Percentiles rank a stretch among this genome's conserved stretches.
phyloP scores from a whole-genome alignment of 2,888 invertebrate species.

The Electrophaes corylata region DNA sequence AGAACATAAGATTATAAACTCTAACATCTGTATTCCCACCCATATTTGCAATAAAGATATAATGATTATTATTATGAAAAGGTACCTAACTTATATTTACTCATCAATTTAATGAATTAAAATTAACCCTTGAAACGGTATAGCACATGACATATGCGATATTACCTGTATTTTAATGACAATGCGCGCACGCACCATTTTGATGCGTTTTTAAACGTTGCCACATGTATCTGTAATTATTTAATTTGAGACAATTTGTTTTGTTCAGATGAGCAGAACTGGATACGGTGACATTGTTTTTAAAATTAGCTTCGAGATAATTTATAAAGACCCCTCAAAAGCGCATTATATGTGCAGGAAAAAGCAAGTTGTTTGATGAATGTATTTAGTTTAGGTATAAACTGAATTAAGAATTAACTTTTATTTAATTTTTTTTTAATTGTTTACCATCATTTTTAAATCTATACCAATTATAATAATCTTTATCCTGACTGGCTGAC shows the following conservation, averaged over 20 bases:
- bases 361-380: too few species aligned
- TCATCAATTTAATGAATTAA: conserved; percentile 3
- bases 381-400: too few species aligned
- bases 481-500: too few species aligned
- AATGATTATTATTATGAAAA: too few species aligned
- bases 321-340: conserved; percentile 13
- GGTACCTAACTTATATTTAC: too few species aligned
- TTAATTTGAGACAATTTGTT: conserved; percentile 32
- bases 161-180: conserved; percentile 45
- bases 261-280: conserved; percentile 35
- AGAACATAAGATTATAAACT: too few species aligned
- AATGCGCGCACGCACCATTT: conserved; percentile 39
- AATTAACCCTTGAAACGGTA: conserved; percentile 35
- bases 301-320: conserved; percentile 19
- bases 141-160: conserved; percentile 51
- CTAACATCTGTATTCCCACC: too few species aligned
- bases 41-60: too few species aligned
- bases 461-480: too few species aligned
- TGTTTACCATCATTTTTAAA: too few species aligned
- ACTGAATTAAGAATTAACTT: too few species aligned
- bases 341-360: background rate
- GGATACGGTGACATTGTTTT: conserved; percentile 21
- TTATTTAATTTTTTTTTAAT: too few species aligned
- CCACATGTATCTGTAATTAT: conserved; percentile 61
- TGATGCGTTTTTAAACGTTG: conserved; percentile 64